These are phyloP conservation scores for Popillia japonica DNA, from an alignment of 1,140 invertebrate genomes.

Conservation along the genomic window DNA sequence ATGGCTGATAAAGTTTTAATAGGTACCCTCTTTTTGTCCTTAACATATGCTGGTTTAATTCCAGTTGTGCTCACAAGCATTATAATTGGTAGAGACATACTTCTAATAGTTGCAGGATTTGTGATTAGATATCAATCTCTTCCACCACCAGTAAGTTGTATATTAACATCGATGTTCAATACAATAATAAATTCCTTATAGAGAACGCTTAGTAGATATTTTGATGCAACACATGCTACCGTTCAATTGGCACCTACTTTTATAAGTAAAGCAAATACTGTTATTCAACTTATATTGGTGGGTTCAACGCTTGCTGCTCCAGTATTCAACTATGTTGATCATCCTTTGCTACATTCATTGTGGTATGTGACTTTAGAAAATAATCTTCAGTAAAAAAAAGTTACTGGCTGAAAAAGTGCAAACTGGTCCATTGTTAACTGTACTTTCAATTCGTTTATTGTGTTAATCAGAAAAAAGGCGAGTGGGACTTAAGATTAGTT, in stretches of 20 bases:
- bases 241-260: conserved; percentile 90
- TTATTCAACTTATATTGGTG: conserved; percentile 82
- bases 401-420: too few species aligned
- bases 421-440: too few species aligned
- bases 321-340: conserved; percentile 80
- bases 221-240: conserved; percentile 88
- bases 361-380: too few species aligned
- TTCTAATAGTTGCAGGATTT: conserved; percentile 83
- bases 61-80: conserved; percentile 85
- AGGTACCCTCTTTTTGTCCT: conserved; percentile 85
- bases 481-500: too few species aligned
- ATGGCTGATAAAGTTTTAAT: conserved; percentile 97
- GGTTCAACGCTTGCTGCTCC: conserved; percentile 85
- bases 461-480: too few species aligned
- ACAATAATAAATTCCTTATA: conserved; percentile 61
- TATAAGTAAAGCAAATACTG: conserved; percentile 95
- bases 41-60: conserved; percentile 86
- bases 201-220: conserved; percentile 88
- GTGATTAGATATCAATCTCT: conserved; percentile 91
- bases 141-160: conserved; percentile 79
- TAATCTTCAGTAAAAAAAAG: too few species aligned
- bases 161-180: conserved; percentile 10
- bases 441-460: too few species aligned
- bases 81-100: conserved; percentile 84
- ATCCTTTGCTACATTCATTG: conserved; percentile 76